Evolutionary conservation across 2,113 vertebrate genomes (phyloP), one percentile per base, ranked within the genome.

Genomic region (Pterocles burchelli): DNA sequence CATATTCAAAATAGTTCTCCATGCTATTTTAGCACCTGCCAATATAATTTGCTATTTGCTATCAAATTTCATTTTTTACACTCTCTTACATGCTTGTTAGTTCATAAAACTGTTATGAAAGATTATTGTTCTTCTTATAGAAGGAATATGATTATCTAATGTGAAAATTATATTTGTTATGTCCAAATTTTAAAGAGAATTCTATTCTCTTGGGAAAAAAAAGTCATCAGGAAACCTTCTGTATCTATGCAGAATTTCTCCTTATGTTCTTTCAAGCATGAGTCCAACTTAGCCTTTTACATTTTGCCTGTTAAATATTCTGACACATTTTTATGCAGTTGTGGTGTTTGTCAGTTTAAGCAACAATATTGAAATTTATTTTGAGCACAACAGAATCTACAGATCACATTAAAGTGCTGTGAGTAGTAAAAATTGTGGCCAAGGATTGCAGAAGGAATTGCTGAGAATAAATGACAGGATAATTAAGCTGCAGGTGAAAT

Each of bases 1-100:
- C 22, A 20, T 33, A 81, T 92, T 90, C 51, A 51, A 89, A 95
- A 78, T 57, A 33, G 34, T 85, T 95, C 80, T 78, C 41, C 65
- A 34, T 90, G 48, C 77, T 92, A 48, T 88, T 90, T 92, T 49
- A 77, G 49, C 11, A 67, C 34, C 55, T 84, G 48, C 78, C 87
- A 51, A 59, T 55, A 61, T 26, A 89, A 65, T 89, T 59, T 71
- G 29, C 84, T 78, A 65, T 89, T 59, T 71, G 29, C 84, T 78
- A 72, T 65, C 48, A 68, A 61, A 84, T 89, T 59, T 52, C 26
- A 26, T 38, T 59, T 81, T 85, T 93, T 70, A 2, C 31, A 31
- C 16, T 41, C 34, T 59, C 24, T 6, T 61, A 9, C 57, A 33
- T 74, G 29, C 36, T 75, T 2, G 0, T 51, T 74, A 55, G 18